Evolutionary conservation across 2,888 invertebrate genomes (phyloP).

Genomic region (Calliphora vomitoria): DNA sequence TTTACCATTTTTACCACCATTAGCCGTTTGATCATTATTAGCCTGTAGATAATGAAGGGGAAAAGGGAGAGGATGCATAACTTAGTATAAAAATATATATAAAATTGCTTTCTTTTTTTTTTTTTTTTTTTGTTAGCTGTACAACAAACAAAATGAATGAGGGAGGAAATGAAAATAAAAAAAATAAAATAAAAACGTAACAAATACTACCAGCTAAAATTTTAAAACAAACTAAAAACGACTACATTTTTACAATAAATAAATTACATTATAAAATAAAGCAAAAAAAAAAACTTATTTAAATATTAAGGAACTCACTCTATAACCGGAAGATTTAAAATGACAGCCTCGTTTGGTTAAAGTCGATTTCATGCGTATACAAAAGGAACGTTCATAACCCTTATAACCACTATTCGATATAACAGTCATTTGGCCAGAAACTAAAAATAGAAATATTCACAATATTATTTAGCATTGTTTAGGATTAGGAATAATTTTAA

Average conservation of each 20-base stretch:
- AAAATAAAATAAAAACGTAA: slow-evolving; percentile 33
- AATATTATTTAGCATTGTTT: too few species aligned
- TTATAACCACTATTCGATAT: slow-evolving; percentile 90
- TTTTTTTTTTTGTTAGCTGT: slow-evolving; percentile 38
- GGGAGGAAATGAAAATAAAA: slow-evolving; percentile 62
- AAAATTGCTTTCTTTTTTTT: slow-evolving; percentile 46
- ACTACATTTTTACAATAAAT: slow-evolving; percentile 14
- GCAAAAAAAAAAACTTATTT: not conserved
- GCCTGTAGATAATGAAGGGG: slow-evolving; percentile 85
- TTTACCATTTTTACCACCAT: slow-evolving; percentile 85
- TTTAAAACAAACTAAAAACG: slow-evolving; percentile 22
- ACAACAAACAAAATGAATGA: slow-evolving; percentile 55
- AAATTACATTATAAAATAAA: slow-evolving; percentile 22
- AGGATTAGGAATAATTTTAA: too few species aligned
- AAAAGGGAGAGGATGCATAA: slow-evolving; percentile 80
- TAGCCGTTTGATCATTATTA: slow-evolving; percentile 83
- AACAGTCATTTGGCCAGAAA: slow-evolving; percentile 93
- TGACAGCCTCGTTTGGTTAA: slow-evolving; percentile 98
- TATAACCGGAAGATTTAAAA: slow-evolving; percentile 97
- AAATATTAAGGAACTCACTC: slow-evolving; percentile 88
- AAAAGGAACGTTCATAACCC: slow-evolving; percentile 96
- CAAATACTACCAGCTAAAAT: slow-evolving; percentile 32
- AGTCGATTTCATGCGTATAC: slow-evolving; percentile 98
- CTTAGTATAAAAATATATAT: slow-evolving; percentile 61
- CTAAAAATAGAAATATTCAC: slow-evolving; percentile 85